These are phyloP conservation scores for Oreocharis arfaki DNA, from an alignment of 2,113 vertebrate species.

Conservation along the genomic window DNA sequence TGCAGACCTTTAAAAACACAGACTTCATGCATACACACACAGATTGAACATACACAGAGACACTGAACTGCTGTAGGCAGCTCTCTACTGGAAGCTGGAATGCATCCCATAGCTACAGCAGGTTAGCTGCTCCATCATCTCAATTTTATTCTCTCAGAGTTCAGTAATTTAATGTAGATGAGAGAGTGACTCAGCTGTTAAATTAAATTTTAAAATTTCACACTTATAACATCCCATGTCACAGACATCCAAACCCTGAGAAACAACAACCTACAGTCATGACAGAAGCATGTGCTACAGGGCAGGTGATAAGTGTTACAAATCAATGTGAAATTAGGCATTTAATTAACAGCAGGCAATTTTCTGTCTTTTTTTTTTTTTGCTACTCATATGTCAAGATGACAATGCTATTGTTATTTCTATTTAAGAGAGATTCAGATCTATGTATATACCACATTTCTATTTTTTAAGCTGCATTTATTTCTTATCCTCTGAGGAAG, in stretches of 20 bases:
- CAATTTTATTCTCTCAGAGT: neutral
- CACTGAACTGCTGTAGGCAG: neutral
- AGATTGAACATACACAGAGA: neutral
- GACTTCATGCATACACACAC: neutral
- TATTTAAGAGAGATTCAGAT: neutral
- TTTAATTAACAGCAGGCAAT: neutral
- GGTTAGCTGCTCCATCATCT: neutral
- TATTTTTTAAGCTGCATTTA: neutral
- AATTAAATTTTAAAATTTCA: neutral
- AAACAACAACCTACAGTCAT: neutral
- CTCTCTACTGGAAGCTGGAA: neutral
- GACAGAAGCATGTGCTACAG: neutral
- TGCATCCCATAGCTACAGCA: neutral
- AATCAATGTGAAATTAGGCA: neutral
- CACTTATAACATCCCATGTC: neutral
- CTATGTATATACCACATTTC: neutral
- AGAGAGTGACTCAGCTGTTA: neutral
- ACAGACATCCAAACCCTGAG: neutral
- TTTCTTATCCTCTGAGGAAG: neutral
- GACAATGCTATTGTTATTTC: neutral
- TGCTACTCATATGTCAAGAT: neutral
- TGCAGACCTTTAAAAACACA: neutral
- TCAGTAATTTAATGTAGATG: neutral
- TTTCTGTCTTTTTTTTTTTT: neutral
- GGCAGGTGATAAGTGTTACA: neutral